Conservation (phyloP, 1,140 invertebrate genomes). For the Papilio dardanus region DNA sequence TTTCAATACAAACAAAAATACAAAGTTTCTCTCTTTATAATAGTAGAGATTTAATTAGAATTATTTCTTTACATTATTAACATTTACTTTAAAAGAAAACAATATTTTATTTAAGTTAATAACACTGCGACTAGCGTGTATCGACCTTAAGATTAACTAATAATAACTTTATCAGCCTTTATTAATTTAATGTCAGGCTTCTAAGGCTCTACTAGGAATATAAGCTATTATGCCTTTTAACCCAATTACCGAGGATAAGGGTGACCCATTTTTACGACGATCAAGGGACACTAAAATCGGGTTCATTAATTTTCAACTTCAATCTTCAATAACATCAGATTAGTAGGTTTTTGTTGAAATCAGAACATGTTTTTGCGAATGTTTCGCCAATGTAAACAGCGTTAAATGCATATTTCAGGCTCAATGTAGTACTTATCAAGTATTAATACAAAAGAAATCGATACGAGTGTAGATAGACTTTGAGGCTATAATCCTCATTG, state of each 20-base stretch:
- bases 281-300: neutral
- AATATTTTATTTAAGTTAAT: neutral
- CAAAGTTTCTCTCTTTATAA: too few species aligned
- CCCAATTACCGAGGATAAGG: neutral
- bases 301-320: neutral
- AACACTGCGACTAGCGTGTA: too few species aligned
- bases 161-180: neutral
- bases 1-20: too few species aligned
- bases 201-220: neutral
- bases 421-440: neutral
- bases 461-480: neutral
- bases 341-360: too few species aligned
- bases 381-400: too few species aligned
- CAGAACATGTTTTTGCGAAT: too few species aligned
- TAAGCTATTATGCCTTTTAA: constrained; percentile 3
- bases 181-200: neutral
- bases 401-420: neutral
- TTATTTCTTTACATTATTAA: too few species aligned
- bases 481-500: constrained; percentile 7
- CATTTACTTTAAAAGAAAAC: neutral
- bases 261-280: neutral
- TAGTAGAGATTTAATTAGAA: too few species aligned
- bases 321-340: too few species aligned
- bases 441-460: neutral
- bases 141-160: neutral